These are phyloP conservation scores for Peromyscus nudipes DNA, from an alignment of 2,797 vertebrate species.

Conservation along the genomic window DNA sequence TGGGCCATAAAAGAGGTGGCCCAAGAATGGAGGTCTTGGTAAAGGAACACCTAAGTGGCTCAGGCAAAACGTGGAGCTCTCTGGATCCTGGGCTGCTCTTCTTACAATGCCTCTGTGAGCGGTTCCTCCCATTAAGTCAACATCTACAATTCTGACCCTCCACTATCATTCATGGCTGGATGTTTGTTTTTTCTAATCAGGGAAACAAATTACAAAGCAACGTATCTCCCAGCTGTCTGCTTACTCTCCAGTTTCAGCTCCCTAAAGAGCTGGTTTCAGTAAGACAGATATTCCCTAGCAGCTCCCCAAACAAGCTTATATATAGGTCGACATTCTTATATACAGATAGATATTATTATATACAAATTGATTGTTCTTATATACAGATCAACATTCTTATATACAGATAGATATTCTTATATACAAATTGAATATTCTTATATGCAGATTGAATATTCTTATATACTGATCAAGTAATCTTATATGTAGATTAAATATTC, in stretches of 20 bases:
- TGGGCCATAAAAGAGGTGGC: background rate
- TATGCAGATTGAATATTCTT: no score
- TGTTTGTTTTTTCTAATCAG: constrained; percentile 9
- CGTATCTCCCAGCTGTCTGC: background rate
- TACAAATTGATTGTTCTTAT: background rate
- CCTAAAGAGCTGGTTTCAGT: constrained; percentile 43
- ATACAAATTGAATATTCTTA: background rate
- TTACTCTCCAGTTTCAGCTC: constrained; percentile 24
- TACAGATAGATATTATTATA: background rate
- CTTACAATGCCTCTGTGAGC: accelerated
- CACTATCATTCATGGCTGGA: background rate
- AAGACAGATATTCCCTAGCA: background rate
- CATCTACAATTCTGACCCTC: background rate
- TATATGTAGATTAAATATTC: no score
- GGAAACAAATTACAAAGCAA: background rate
- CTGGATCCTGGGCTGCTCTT: background rate
- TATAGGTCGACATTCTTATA: background rate
- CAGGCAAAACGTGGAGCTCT: background rate
- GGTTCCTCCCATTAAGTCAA: background rate
- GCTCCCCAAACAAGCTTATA: background rate
- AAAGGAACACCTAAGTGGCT: background rate
- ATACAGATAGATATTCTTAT: no score
- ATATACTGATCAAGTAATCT: background rate
- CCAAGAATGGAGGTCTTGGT: background rate
- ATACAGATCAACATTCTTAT: no score